Conservation (phyloP, 2,113 vertebrate species). For the Seriola quinqueradiata region DNA sequence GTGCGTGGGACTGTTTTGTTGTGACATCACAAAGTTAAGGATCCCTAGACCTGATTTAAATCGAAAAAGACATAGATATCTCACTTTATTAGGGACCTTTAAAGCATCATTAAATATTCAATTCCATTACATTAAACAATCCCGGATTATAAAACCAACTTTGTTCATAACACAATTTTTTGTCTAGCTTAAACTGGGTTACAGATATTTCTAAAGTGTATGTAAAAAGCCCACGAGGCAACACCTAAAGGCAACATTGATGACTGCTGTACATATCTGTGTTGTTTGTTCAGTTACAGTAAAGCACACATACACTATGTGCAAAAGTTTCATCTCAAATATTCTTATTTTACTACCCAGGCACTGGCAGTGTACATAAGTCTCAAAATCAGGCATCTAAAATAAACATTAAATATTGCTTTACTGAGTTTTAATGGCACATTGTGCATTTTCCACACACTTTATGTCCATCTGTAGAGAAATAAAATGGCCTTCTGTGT, state of each 20-base stretch:
- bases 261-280: neutral
- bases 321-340: neutral
- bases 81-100: too few species aligned
- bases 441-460: slow-evolving; percentile 10
- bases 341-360: neutral
- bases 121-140: neutral
- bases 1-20: too few species aligned
- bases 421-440: neutral
- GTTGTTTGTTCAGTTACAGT: neutral
- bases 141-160: neutral
- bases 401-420: neutral
- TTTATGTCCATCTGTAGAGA: slow-evolving; percentile 33
- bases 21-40: too few species aligned
- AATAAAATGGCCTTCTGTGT: slow-evolving; percentile 31
- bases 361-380: neutral
- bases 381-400: neutral
- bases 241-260: neutral
- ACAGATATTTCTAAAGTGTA: neutral
- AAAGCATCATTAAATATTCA: neutral
- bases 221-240: neutral
- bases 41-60: too few species aligned
- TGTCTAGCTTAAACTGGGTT: neutral
- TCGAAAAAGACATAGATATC: too few species aligned
- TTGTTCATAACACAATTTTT: neutral
- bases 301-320: neutral